Evolutionary conservation across 2,888 invertebrate species (phyloP), one percentile per base, ranked within the genome.

Genomic region (Eupsilia transversa): DNA sequence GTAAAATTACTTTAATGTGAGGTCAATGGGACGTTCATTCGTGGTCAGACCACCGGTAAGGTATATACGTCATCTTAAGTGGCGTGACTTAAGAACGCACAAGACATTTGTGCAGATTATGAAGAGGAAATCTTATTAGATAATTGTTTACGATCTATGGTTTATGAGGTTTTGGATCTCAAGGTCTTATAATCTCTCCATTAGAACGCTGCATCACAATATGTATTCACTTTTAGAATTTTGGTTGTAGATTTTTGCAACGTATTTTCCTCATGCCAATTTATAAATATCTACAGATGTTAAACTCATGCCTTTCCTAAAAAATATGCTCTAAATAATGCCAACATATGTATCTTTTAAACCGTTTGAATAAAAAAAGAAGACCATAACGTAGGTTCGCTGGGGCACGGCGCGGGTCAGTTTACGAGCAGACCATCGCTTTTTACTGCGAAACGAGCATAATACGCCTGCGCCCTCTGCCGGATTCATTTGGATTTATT

Each of bases 401-500:
- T n/a, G 46, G 60, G 35, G 64, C 38, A 30, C 33, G 54, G 73
- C 33, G 20, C 35, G 66, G 70, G 89, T 88, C 88, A 86, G 85
- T 94, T 94, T 92, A 94, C 90, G 93, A 91, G 79, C 84, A 38
- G 71, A 84, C 89, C 92, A 92, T 93, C 88, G 82, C 83, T 81
- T 91, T 94, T 94, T 93, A 94, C 90, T 86, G 90, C 93, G 76
- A 91, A 91, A 90, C 82, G 89, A 89, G 87, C 88, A 89, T 92
- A 92, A 92, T 91, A 91, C 86, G 88, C 43, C 38, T 35, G 68
- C 27, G 49, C 23, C 77, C 70, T 87, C 86, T 80, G 83, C 82
- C 85, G 92, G 92, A 92, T 93, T 93, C 91, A 92, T 93, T 91
- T 89, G 93, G 93, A 94, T 94, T 94, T 92, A 93, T 93, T 94